Percentiles rank a stretch among this genome's conserved stretches.
These are phyloP conservation scores for Heliconius cydno DNA, from an alignment of 2,888 invertebrate species.

Conservation along the genomic window DNA sequence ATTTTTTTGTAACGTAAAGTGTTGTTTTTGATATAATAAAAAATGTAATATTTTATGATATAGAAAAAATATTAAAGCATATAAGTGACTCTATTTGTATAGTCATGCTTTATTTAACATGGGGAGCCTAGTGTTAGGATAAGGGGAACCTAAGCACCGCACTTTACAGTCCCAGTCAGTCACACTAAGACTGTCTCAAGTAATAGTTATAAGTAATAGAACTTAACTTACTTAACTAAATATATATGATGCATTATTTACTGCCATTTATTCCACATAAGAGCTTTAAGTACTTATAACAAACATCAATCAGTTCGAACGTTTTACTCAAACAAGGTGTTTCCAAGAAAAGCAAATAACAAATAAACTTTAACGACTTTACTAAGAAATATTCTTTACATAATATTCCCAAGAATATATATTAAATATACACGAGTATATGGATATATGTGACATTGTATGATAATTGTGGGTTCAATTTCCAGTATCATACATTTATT, in stretches of 20 bases:
- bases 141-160: no score
- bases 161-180: no score
- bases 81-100: no score
- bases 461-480: no score
- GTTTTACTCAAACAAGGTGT: constrained; percentile 12
- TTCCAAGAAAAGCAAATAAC: constrained; percentile 24
- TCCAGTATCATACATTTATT: no score
- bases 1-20: constrained; percentile 12
- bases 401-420: not conserved
- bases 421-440: not conserved
- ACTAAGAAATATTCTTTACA: constrained; percentile 22
- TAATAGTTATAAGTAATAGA: no score
- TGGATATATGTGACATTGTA: no score
- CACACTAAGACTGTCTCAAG: no score
- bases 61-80: no score
- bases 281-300: not conserved
- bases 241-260: not conserved
- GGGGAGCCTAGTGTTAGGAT: no score
- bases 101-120: no score
- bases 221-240: not conserved
- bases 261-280: not conserved
- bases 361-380: constrained; percentile 14
- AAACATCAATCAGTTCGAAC: constrained; percentile 8
- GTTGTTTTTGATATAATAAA: constrained; percentile 37
- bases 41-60: no score